Evolutionary conservation across 1,140 invertebrate species (phyloP).

Genomic region (Drosophila athabasca): DNA sequence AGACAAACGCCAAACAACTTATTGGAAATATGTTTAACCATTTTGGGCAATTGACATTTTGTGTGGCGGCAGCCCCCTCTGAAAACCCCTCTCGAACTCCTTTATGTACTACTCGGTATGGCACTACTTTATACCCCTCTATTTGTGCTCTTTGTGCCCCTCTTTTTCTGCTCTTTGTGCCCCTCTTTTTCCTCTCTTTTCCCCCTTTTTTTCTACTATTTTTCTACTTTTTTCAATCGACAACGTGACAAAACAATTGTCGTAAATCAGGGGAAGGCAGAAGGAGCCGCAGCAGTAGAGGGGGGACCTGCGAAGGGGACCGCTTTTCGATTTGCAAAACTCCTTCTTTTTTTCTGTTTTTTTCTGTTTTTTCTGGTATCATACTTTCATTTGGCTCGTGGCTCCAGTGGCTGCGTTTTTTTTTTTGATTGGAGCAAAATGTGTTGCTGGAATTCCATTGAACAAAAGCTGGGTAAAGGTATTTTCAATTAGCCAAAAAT

Average conservation of each 20-base stretch:
- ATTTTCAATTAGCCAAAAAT: conserved; percentile 56
- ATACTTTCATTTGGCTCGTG: conserved; percentile 77
- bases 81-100: no score
- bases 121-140: neutral
- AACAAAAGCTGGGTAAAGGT: conserved; percentile 24
- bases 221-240: conserved; percentile 24
- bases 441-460: conserved; percentile 47
- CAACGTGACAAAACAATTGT: conserved; percentile 78
- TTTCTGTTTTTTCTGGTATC: conserved; percentile 56
- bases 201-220: neutral
- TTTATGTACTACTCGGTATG: neutral
- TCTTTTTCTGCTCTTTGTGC: neutral
- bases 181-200: neutral
- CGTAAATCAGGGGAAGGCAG: conserved; percentile 69
- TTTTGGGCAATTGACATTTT: conserved; percentile 77
- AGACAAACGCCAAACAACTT: conserved; percentile 77
- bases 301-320: conserved; percentile 18
- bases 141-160: neutral
- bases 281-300: conserved; percentile 24
- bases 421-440: conserved; percentile 22
- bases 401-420: conserved; percentile 20
- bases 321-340: conserved; percentile 57
- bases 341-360: conserved; percentile 25
- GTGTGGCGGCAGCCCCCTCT: conserved; percentile 33
- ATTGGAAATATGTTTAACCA: conserved; percentile 79